A percentile compares a stretch with the other conserved stretches of the same genome.
phyloP scores from a whole-genome alignment of 2,888 invertebrate genomes.

The Synergus umbraculus region DNA sequence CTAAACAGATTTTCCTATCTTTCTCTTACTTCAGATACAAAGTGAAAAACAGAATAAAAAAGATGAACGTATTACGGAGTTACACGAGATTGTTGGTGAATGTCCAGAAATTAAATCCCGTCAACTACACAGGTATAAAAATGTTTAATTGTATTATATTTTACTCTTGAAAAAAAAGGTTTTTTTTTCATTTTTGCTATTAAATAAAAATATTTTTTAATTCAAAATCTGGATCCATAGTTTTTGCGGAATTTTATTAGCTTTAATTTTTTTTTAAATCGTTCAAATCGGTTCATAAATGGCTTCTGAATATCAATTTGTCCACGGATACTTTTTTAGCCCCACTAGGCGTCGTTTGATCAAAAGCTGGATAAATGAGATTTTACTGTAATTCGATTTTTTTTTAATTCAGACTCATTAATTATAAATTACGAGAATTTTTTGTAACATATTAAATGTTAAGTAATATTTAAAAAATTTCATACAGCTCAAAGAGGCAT shows the following conservation, averaged over 20 bases:
- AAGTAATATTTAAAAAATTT: constrained; percentile 2
- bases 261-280: no score
- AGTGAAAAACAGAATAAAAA: constrained; percentile 30
- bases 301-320: no score
- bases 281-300: no score
- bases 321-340: no score
- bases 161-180: no score
- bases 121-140: constrained; percentile 60
- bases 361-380: not conserved
- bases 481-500: constrained; percentile 74
- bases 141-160: not conserved
- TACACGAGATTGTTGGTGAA: constrained; percentile 51
- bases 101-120: constrained; percentile 50
- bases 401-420: not conserved
- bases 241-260: no score
- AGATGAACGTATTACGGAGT: constrained; percentile 64
- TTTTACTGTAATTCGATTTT: not conserved
- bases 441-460: not conserved
- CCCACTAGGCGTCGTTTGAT: not conserved
- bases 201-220: no score
- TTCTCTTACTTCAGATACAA: not conserved
- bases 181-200: no score
- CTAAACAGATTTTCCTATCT: not conserved
- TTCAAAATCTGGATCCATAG: no score
- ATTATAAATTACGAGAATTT: not conserved